Conservation (phyloP, 2,113 vertebrate genomes). For the Gulo gulo region DNA sequence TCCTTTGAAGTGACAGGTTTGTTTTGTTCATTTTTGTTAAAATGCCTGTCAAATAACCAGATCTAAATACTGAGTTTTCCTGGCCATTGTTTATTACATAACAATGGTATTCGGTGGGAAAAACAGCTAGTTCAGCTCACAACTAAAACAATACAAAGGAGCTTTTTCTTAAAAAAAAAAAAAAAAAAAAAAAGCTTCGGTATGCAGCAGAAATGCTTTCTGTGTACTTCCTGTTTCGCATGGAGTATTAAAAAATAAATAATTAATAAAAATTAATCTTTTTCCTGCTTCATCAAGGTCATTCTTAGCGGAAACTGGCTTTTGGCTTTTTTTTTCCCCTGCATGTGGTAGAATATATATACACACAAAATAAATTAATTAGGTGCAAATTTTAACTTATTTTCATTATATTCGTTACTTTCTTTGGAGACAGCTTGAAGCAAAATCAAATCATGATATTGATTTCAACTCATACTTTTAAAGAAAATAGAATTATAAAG, state of each 20-base stretch:
- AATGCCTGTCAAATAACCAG: conserved; percentile 28
- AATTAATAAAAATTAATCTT: neutral
- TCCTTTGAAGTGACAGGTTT: neutral
- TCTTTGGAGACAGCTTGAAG: neutral
- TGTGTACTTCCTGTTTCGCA: neutral
- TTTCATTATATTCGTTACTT: neutral
- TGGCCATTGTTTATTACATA: neutral
- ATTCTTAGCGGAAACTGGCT: neutral
- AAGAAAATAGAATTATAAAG: neutral
- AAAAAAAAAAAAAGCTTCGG: neutral
- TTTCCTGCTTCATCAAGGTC: neutral
- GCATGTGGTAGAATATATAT: neutral
- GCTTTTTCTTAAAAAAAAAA: neutral
- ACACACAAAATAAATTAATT: neutral
- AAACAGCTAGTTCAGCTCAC: neutral
- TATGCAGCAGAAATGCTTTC: neutral
- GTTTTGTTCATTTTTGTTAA: neutral
- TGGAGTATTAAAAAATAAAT: neutral
- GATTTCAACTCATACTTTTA: neutral
- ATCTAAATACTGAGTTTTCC: neutral
- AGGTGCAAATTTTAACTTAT: neutral
- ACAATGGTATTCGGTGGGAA: neutral
- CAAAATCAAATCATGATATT: neutral
- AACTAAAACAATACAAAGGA: neutral
- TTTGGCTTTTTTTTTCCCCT: neutral